phyloP scores from a whole-genome alignment of 35 echinoderm and acorn worm species.

The Eucidaris tribuloides region DNA sequence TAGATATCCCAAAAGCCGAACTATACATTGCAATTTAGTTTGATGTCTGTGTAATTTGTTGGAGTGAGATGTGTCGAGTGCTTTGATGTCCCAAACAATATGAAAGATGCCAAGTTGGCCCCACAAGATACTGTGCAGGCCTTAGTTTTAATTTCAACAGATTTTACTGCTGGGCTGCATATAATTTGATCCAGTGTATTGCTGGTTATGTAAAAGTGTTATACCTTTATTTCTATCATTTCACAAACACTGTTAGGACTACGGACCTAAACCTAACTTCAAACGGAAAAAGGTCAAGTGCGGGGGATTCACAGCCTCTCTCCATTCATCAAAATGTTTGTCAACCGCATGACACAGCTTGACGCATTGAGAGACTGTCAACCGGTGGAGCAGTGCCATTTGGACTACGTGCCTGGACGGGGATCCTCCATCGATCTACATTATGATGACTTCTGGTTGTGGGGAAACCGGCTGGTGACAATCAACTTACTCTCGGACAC shows the following conservation, averaged over 20 bases:
- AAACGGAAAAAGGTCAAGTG: constrained; percentile 75
- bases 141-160: not conserved
- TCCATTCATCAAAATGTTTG: constrained; percentile 58
- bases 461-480: constrained; percentile 89
- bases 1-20: too few species aligned
- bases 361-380: constrained; percentile 30
- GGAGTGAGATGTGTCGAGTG: not conserved
- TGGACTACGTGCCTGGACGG: constrained; percentile 79
- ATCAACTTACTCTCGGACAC: constrained; percentile 81
- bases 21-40: too few species aligned
- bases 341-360: constrained; percentile 38
- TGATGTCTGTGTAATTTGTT: too few species aligned
- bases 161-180: not conserved
- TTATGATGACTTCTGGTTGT: constrained; percentile 91
- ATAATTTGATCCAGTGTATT: too few species aligned
- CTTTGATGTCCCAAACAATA: not conserved
- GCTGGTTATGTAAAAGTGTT: not conserved
- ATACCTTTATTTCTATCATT: not conserved
- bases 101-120: not conserved
- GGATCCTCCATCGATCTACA: constrained; percentile 92
- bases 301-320: constrained; percentile 64
- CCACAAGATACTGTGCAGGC: too few species aligned
- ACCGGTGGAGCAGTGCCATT: constrained; percentile 86
- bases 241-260: constrained; percentile 47
- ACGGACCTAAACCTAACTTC: constrained; percentile 95